Conservation (phyloP, 2,888 invertebrate genomes). For the Ectropis crepuscularia region DNA sequence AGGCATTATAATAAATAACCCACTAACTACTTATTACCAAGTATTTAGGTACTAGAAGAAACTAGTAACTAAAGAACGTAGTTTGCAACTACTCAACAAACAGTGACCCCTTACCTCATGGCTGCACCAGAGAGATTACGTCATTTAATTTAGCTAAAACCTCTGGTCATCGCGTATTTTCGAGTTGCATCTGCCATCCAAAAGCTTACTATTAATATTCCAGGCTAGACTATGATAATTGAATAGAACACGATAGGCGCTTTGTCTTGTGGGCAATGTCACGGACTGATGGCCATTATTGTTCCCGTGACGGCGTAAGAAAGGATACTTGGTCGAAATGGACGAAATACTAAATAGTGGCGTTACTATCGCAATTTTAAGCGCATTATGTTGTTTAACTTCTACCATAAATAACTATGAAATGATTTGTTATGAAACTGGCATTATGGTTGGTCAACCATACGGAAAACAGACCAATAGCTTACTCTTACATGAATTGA, state of each 20-base stretch:
- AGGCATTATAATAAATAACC: too few species aligned
- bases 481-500: too few species aligned
- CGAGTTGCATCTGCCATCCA: constrained; percentile 9
- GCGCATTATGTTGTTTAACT: too few species aligned
- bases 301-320: neutral
- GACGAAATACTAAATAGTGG: neutral
- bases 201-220: constrained; percentile 20
- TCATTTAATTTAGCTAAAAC: constrained; percentile 21
- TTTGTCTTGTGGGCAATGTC: constrained; percentile 16
- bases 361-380: too few species aligned
- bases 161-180: constrained; percentile 16
- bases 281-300: neutral
- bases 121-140: constrained; percentile 19
- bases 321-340: neutral
- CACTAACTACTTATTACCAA: too few species aligned
- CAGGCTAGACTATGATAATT: constrained; percentile 8
- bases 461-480: too few species aligned
- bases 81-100: neutral
- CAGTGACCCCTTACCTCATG: neutral
- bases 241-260: constrained; percentile 9
- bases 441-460: too few species aligned
- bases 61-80: too few species aligned
- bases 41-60: too few species aligned
- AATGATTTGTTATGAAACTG: too few species aligned
- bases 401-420: too few species aligned